A percentile compares a stretch with the other conserved stretches of the same genome.
Evolutionary conservation across 1,140 invertebrate genomes (phyloP).

Genomic region (Drosophila leontia): DNA sequence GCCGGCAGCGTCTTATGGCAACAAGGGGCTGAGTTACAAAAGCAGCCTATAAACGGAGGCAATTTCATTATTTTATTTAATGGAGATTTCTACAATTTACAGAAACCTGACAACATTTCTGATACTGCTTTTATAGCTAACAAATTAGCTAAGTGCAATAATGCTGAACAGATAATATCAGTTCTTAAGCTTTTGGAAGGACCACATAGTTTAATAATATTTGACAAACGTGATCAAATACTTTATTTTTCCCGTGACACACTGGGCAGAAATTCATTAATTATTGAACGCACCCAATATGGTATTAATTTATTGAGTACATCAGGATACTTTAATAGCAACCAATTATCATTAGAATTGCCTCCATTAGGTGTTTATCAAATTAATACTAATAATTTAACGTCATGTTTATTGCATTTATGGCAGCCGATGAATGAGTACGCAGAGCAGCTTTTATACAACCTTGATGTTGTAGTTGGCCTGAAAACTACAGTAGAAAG

Average conservation of each 20-base stretch:
- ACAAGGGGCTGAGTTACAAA: conserved; percentile 86
- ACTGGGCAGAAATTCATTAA: conserved; percentile 93
- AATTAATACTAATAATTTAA: conserved; percentile 32
- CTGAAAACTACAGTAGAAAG: conserved; percentile 31
- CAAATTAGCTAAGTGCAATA: conserved; percentile 31
- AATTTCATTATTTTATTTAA: conserved; percentile 91
- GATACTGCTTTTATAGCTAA: conserved; percentile 57
- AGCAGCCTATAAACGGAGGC: conserved; percentile 87
- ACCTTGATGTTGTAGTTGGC: conserved; percentile 32
- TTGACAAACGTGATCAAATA: conserved; percentile 87
- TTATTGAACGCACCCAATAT: conserved; percentile 87
- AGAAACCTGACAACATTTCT: conserved; percentile 39
- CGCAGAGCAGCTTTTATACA: conserved; percentile 30
- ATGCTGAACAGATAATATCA: conserved; percentile 24
- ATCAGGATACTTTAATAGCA: conserved; percentile 74
- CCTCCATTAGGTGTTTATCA: conserved; percentile 87
- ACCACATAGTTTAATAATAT: conserved; percentile 94
- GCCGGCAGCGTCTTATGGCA: conserved; percentile 89
- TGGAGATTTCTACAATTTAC: conserved; percentile 91
- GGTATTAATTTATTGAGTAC: conserved; percentile 88
- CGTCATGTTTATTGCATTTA: conserved; percentile 46
- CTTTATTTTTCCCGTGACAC: conserved; percentile 95
- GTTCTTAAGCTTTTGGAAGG: conserved; percentile 87
- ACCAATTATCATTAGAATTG: conserved; percentile 86
- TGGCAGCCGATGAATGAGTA: conserved; percentile 55